A percentile compares a stretch with the other conserved stretches of the same genome.
These are phyloP conservation scores for Ditula angustiorana DNA, from an alignment of 2,888 invertebrate genomes.

Conservation along the genomic window DNA sequence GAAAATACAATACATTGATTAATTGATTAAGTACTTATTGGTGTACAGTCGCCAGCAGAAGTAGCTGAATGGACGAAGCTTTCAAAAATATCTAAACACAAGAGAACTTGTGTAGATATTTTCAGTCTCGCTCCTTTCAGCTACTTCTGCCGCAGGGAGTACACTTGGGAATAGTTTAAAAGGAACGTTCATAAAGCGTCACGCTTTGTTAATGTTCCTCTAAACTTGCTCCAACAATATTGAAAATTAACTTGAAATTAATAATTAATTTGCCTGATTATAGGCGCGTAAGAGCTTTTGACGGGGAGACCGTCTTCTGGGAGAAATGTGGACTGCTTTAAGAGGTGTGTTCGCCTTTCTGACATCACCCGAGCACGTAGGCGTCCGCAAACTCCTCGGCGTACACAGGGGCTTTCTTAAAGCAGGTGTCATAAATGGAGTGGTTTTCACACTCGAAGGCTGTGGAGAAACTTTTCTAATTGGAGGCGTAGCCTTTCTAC, in stretches of 20 bases:
- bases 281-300: slow-evolving; percentile 59
- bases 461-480: slow-evolving; percentile 71
- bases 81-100: not conserved
- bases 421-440: slow-evolving; percentile 79
- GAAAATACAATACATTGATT: slow-evolving; percentile 38
- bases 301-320: slow-evolving; percentile 74
- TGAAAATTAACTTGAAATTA: slow-evolving; percentile 39
- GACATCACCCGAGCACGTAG: slow-evolving; percentile 65
- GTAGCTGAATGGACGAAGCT: not conserved
- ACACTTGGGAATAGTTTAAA: not conserved
- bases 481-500: slow-evolving; percentile 65
- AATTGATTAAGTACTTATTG: slow-evolving; percentile 36
- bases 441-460: slow-evolving; percentile 50
- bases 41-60: not conserved
- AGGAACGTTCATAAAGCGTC: too few relatives aligned
- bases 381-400: slow-evolving; percentile 82
- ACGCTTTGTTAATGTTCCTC: not conserved
- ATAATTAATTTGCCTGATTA: slow-evolving; percentile 47
- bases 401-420: slow-evolving; percentile 86
- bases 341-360: slow-evolving; percentile 86
- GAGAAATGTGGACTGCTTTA: slow-evolving; percentile 77
- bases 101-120: not conserved
- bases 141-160: not conserved
- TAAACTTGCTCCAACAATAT: not conserved
- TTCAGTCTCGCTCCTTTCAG: not conserved